phyloP scores from a whole-genome alignment of 1,140 invertebrate genomes.

The Monomorium pharaonis region DNA sequence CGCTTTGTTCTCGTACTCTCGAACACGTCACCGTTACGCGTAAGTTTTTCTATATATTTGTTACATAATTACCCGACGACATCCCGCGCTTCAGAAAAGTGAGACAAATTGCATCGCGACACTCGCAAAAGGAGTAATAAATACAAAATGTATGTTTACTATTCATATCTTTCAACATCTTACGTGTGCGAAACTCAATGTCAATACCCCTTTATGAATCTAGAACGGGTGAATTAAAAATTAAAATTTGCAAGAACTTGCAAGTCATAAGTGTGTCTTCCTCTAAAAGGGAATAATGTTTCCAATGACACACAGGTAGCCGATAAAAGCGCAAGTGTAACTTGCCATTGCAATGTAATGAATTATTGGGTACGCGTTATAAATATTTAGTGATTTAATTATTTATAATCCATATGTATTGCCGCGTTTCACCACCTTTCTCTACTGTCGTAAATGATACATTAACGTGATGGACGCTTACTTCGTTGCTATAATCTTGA shows the following conservation, averaged over 20 bases:
- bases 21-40: constrained; percentile 14
- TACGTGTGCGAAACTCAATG: background rate
- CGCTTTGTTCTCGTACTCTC: background rate
- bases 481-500: constrained; percentile 2
- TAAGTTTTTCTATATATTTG: background rate
- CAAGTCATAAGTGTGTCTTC: background rate
- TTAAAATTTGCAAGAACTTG: no score
- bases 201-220: background rate
- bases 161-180: background rate
- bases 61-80: background rate
- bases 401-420: constrained; percentile 14
- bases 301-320: background rate
- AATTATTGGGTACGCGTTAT: background rate
- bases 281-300: no score
- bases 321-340: background rate
- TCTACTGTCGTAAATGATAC: constrained; percentile 23
- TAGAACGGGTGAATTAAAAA: background rate
- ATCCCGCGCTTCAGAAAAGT: background rate
- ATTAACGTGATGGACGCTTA: background rate
- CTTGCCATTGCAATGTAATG: background rate
- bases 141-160: background rate
- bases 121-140: background rate
- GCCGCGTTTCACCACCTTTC: background rate
- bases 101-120: background rate
- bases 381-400: background rate